These are phyloP conservation scores for Anguilla japonica DNA, from an alignment of 2,113 vertebrate species.

Conservation along the genomic window DNA sequence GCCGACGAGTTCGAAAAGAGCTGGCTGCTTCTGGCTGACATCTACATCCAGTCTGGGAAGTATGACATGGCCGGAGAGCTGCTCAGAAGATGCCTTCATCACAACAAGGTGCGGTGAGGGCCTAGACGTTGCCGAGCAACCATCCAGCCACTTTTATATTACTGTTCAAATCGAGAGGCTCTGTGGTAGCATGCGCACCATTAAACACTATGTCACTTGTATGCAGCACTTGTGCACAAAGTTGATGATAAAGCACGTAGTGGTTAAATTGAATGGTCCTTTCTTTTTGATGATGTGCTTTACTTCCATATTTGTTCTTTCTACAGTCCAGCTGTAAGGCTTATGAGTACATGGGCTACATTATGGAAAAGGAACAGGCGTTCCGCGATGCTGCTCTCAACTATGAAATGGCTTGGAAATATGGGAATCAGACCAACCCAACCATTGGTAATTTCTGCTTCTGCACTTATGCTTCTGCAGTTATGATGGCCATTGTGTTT, in stretches of 20 bases:
- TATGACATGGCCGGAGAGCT: constrained; percentile 92
- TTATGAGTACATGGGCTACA: constrained; percentile 95
- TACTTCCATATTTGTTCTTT: constrained; percentile 34
- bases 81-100: constrained; percentile 84
- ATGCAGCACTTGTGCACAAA: too few species aligned
- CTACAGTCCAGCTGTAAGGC: constrained; percentile 94
- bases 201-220: too few species aligned
- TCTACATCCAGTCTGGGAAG: constrained; percentile 96
- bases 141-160: not conserved
- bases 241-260: not conserved
- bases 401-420: constrained; percentile 97
- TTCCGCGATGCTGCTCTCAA: constrained; percentile 90
- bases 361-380: constrained; percentile 96
- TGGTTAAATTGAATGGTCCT: not conserved
- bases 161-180: not conserved
- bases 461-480: too few species aligned
- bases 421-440: constrained; percentile 85
- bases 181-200: not conserved
- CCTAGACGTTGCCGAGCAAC: not conserved
- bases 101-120: constrained; percentile 82
- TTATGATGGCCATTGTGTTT: not conserved
- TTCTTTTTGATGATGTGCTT: not conserved
- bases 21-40: constrained; percentile 94
- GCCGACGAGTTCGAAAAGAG: constrained; percentile 98
- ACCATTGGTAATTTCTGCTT: constrained; percentile 71